Conservation (phyloP, 1,140 invertebrate genomes). For the Bursaphelenchus mucronatus region DNA sequence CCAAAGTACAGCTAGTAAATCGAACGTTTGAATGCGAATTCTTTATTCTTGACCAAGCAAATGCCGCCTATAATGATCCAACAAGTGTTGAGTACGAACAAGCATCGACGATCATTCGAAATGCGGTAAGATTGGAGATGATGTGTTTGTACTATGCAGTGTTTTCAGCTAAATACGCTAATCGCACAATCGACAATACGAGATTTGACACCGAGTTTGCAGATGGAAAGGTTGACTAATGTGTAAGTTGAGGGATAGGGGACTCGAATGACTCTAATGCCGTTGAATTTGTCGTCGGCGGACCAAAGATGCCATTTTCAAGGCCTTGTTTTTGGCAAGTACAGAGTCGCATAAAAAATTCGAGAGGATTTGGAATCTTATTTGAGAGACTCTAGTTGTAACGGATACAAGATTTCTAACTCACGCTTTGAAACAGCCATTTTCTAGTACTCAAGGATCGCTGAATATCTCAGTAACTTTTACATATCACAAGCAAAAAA, state of each 20-base stretch:
- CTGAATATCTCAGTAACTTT: too few relatives aligned
- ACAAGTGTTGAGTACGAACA: slow-evolving; percentile 15
- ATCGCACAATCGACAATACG: slow-evolving; percentile 20
- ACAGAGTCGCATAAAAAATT: too few relatives aligned
- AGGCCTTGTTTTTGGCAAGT: too few relatives aligned
- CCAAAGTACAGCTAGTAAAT: slow-evolving; percentile 12
- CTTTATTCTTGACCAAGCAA: slow-evolving; percentile 16
- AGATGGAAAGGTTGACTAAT: slow-evolving; percentile 8
- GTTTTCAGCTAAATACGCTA: slow-evolving; percentile 15
- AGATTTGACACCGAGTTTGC: slow-evolving; percentile 15
- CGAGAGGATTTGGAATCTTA: too few relatives aligned
- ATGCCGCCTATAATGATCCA: slow-evolving; percentile 18
- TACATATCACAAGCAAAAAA: too few relatives aligned
- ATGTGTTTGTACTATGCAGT: neutral
- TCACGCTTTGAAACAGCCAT: too few relatives aligned
- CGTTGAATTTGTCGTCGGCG: too few relatives aligned
- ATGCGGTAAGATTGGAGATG: slow-evolving; percentile 10
- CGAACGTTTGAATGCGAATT: slow-evolving; percentile 23
- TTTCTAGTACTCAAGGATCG: too few relatives aligned
- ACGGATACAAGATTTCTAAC: too few relatives aligned
- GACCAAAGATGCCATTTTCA: too few relatives aligned
- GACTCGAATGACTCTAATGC: too few relatives aligned
- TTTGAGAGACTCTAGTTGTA: too few relatives aligned
- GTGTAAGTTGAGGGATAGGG: neutral
- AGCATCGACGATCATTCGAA: slow-evolving; percentile 14